A percentile compares a stretch with the other conserved stretches of the same genome.
These are phyloP conservation scores for Nyctalus aviator DNA, from an alignment of 2,797 vertebrate genomes.

Conservation along the genomic window DNA sequence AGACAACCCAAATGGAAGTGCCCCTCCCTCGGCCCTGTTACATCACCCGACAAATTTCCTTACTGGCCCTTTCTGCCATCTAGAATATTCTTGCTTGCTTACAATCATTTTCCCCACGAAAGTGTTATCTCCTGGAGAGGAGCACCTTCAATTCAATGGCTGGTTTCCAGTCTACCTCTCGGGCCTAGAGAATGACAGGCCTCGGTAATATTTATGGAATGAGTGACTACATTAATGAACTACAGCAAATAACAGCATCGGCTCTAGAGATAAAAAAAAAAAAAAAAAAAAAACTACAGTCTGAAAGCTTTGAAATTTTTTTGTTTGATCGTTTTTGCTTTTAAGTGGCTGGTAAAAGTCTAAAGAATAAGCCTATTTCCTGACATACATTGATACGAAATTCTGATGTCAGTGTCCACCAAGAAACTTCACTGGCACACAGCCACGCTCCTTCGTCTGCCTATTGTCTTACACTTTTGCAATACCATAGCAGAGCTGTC, in stretches of 20 bases:
- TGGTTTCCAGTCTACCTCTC: neutral
- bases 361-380: neutral
- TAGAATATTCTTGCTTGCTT: neutral
- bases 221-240: neutral
- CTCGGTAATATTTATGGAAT: neutral
- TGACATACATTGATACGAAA: neutral
- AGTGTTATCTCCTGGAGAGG: neutral
- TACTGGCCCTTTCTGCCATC: neutral
- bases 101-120: neutral
- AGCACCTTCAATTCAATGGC: neutral
- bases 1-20: neutral
- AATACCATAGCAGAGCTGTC: too few relatives aligned
- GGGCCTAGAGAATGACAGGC: neutral
- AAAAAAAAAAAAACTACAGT: neutral
- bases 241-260: neutral
- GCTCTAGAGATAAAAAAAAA: neutral
- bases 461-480: neutral
- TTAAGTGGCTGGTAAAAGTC: neutral
- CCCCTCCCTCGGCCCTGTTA: neutral
- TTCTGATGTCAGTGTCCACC: neutral
- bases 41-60: neutral
- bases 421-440: neutral
- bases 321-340: neutral
- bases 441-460: neutral
- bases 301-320: neutral